A percentile compares a stretch with the other conserved stretches of the same genome.
Conservation (phyloP, 2,888 invertebrate species). For the Andrena camellia region DNA sequence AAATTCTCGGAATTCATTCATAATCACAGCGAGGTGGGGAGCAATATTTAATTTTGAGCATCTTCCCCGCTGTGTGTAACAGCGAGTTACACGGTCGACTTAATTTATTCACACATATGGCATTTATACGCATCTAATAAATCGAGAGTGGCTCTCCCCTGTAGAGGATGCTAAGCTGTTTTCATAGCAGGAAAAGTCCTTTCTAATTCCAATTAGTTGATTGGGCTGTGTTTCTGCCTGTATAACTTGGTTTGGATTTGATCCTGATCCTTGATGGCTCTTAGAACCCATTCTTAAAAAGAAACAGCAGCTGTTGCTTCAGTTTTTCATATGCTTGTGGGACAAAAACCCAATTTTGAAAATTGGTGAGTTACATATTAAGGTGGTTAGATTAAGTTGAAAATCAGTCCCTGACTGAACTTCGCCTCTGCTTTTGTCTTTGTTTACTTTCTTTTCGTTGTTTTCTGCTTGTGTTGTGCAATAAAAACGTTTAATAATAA, state of each 20-base stretch:
- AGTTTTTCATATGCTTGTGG: no score
- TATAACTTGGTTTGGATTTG: background rate
- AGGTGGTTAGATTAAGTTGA: no score
- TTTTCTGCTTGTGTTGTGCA: no score
- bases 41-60: slow-evolving; percentile 10
- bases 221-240: background rate
- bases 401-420: no score
- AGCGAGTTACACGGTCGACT: background rate
- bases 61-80: background rate
- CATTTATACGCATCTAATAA: background rate
- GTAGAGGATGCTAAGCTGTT: background rate
- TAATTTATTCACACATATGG: background rate
- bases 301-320: no score
- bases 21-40: background rate
- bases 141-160: background rate
- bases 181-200: background rate
- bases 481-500: no score
- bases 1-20: slow-evolving; percentile 11
- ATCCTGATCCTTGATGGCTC: no score
- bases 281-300: no score
- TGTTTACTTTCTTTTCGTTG: no score
- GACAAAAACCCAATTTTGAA: no score
- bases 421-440: no score
- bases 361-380: no score
- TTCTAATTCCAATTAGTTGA: background rate